These are phyloP conservation scores for Pelmatolapia mariae DNA, from an alignment of 2,113 vertebrate species.

Conservation along the genomic window DNA sequence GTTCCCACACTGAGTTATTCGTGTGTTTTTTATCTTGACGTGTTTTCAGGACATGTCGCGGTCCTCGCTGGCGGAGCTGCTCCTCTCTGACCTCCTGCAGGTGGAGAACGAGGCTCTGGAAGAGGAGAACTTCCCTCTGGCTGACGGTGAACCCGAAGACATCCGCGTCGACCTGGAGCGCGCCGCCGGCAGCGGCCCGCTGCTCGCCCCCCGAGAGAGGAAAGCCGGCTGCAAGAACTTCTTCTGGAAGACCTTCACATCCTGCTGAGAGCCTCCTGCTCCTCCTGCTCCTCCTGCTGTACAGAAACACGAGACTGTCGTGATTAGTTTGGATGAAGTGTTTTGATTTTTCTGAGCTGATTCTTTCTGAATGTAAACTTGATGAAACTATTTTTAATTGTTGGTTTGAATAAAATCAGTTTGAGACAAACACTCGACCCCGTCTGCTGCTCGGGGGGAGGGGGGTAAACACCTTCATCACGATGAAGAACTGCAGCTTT, in stretches of 20 bases:
- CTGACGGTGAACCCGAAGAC: conserved; percentile 77
- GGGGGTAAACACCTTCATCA: neutral
- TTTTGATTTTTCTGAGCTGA: conserved; percentile 18
- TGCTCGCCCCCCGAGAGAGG: conserved; percentile 88
- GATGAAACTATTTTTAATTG: conserved; percentile 51
- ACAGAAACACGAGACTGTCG: neutral
- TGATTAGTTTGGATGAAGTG: neutral
- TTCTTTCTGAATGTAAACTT: conserved; percentile 43
- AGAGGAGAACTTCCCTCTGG: conserved; percentile 79
- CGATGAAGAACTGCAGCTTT: neutral
- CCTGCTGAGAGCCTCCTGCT: conserved; percentile 78
- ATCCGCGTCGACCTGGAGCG: conserved; percentile 85
- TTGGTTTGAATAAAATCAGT: conserved; percentile 57
- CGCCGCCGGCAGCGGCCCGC: conserved; percentile 43
- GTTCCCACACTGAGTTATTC: neutral
- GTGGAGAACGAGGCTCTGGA: conserved; percentile 90
- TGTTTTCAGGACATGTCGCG: conserved; percentile 80
- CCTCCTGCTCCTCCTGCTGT: neutral
- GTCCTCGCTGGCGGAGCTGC: conserved; percentile 84
- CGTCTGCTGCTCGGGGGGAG: neutral
- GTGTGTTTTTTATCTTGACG: neutral
- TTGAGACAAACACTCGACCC: conserved; percentile 21
- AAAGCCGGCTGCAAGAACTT: conserved; percentile 99
- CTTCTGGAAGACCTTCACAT: conserved; percentile 99
- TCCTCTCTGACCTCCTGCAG: conserved; percentile 87